These are phyloP conservation scores for Drosophila nigromelanica DNA, from an alignment of 1,140 invertebrate genomes.

Conservation along the genomic window DNA sequence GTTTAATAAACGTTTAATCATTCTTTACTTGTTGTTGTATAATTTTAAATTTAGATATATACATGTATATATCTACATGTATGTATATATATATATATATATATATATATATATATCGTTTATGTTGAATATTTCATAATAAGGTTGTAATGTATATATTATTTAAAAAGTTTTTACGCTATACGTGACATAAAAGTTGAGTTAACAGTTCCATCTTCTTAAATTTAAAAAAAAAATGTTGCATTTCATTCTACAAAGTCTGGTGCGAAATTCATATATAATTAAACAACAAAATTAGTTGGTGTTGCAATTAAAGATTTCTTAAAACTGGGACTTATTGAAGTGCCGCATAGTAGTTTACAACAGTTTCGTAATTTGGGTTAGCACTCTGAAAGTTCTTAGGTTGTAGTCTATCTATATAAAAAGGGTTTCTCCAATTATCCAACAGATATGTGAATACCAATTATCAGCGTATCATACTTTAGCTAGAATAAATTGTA, in stretches of 20 bases:
- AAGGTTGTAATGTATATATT: conserved; percentile 28
- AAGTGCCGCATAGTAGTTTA: conserved; percentile 5
- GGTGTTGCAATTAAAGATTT: conserved; percentile 24
- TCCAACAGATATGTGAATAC: conserved; percentile 75
- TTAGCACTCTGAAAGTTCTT: conserved; percentile 66
- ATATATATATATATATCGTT: conserved; percentile 32
- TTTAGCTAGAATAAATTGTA: conserved; percentile 45
- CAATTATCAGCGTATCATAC: conserved; percentile 51
- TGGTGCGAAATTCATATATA: conserved; percentile 35
- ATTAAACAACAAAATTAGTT: conserved; percentile 36
- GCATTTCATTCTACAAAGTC: conserved; percentile 14
- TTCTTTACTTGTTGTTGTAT: conserved; percentile 47
- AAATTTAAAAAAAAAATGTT: neutral
- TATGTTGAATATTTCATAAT: conserved; percentile 24
- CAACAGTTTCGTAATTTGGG: conserved; percentile 6
- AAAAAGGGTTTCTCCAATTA: conserved; percentile 51
- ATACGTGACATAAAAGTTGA: conserved; percentile 55
- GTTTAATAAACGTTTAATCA: conserved; percentile 43
- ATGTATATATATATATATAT: conserved; percentile 39
- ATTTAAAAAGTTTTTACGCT: conserved; percentile 58
- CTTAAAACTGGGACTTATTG: neutral
- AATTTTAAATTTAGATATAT: conserved; percentile 25
- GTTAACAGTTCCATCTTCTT: conserved; percentile 59
- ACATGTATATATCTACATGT: conserved; percentile 36
- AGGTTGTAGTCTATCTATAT: conserved; percentile 40